Evolutionary conservation across 1,140 invertebrate genomes (phyloP).

Genomic region (Proctacanthus coquilletti): DNA sequence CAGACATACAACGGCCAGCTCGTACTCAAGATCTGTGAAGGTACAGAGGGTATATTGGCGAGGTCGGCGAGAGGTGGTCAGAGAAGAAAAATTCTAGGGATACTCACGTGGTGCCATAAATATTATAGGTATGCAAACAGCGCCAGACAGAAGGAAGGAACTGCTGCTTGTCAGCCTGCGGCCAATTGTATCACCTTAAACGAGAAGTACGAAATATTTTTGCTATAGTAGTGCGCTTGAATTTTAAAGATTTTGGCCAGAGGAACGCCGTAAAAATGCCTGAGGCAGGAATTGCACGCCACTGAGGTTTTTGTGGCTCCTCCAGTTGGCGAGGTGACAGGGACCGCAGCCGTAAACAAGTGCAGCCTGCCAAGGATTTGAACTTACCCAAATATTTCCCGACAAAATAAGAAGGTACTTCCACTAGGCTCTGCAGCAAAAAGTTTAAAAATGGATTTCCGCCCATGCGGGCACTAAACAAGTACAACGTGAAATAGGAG

Average conservation of each 20-base stretch:
- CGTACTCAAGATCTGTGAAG: slow-evolving; percentile 22
- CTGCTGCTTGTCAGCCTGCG: slow-evolving; percentile 34
- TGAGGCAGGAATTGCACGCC: too few relatives aligned
- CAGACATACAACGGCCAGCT: slow-evolving; percentile 26
- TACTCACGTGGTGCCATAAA: slow-evolving; percentile 27
- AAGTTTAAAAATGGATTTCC: slow-evolving; percentile 56
- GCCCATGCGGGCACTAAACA: slow-evolving; percentile 43
- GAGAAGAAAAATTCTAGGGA: not conserved
- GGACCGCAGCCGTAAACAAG: not conserved
- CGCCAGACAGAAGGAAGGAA: slow-evolving; percentile 29
- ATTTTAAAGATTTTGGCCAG: too few relatives aligned
- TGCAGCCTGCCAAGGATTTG: not conserved
- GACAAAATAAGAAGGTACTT: slow-evolving; percentile 38
- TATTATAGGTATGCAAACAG: slow-evolving; percentile 32
- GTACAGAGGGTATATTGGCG: not conserved
- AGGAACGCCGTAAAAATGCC: too few relatives aligned
- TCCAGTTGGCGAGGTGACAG: too few relatives aligned
- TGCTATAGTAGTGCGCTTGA: too few relatives aligned
- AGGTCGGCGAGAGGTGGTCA: too few relatives aligned
- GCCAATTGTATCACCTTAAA: slow-evolving; percentile 32
- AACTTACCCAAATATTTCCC: slow-evolving; percentile 30
- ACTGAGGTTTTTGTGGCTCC: too few relatives aligned
- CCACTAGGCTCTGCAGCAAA: slow-evolving; percentile 41
- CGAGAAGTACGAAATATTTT: not conserved
- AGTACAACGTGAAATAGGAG: slow-evolving; percentile 41